Conservation (phyloP, 2,888 invertebrate species). For the Polydrusus cervinus region DNA sequence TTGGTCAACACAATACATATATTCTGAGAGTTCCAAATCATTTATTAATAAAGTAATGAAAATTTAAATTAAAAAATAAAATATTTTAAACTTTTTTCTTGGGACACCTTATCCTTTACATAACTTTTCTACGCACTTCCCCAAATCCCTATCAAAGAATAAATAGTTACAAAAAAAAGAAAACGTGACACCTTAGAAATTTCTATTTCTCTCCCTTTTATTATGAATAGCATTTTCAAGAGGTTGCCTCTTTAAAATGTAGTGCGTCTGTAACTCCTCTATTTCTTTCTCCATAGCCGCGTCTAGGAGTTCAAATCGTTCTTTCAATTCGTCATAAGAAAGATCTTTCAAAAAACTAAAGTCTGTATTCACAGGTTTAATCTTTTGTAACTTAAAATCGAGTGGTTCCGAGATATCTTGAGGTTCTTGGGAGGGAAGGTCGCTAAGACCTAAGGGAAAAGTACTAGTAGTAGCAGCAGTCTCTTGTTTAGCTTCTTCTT, state of each 20-base stretch:
- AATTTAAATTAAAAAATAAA: background rate
- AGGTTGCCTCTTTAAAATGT: conserved; percentile 97
- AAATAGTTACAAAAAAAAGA: background rate
- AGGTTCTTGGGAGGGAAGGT: conserved; percentile 23
- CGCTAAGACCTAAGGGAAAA: conserved; percentile 1
- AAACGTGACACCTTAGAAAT: conserved; percentile 55
- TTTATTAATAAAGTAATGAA: background rate
- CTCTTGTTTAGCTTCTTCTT: conserved; percentile 55
- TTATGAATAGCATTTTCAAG: conserved; percentile 73
- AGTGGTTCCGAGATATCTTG: conserved; percentile 54
- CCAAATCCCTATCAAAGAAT: no score
- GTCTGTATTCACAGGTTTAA: conserved; percentile 60
- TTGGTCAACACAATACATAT: no score
- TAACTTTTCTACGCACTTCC: background rate
- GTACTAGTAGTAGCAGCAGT: conserved; percentile 27
- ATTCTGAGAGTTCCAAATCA: no score
- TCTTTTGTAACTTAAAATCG: conserved; percentile 59
- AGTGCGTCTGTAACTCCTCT: conserved; percentile 93
- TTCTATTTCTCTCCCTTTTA: conserved; percentile 61
- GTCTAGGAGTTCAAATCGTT: conserved; percentile 92
- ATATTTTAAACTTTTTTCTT: no score
- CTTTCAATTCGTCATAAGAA: conserved; percentile 86
- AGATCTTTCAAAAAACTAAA: conserved; percentile 61
- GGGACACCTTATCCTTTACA: no score
- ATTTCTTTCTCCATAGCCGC: conserved; percentile 99